Base-by-base conservation (phyloP, 2,113 vertebrate genomes). In the Hepsetus odoe region DNA sequence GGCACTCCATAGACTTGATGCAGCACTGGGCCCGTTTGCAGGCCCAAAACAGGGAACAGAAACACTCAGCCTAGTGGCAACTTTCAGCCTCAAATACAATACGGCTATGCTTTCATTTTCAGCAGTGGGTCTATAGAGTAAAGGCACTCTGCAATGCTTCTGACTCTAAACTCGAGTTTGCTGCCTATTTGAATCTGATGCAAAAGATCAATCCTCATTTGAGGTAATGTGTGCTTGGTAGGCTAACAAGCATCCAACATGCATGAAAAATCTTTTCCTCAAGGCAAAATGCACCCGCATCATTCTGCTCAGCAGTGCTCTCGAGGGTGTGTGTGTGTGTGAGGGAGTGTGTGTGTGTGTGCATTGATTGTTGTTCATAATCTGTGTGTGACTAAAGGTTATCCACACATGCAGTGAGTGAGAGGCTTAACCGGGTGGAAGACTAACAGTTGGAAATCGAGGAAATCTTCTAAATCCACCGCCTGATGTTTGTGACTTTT, bases 41-140 rank as follows among this genome's bases (percentile, higher is more conserved):
- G 65, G 67, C 28, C 68, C 62, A 46, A 49, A 67, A 61, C 72
- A 26, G 71, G 35, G 44, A 56, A 42, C 20, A 70, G 33, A 42
- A 58, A 56, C 58, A 53, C 56, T 49, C 49, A 20, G 0, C 58
- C 64, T 44, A 33, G 72, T 20, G 11, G 62, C 32, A 35, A 18
- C 67, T 22, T 62, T 8, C 22, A 76, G 33, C 67, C 20, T 22
- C 26, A 20, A 74, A 71, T 75, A 74, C 59, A 35, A 42, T 44
- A 61, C 10, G 5, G 18, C 69, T 49, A 67, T 32, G 74, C 18
- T 13, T 72, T 81, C 38, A 75, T 78, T 81, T 81, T 75, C 30
- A 24, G 69, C 49, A 66, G 26, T 9, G 49, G 70, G 73, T 46
- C 62, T 74, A 56, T 49, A 33, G 44, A 58, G 64, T 20, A 74